Percentiles rank a stretch among this genome's conserved stretches.
These are phyloP conservation scores for Monopis laevigella DNA, from an alignment of 2,888 invertebrate genomes.

Conservation along the genomic window DNA sequence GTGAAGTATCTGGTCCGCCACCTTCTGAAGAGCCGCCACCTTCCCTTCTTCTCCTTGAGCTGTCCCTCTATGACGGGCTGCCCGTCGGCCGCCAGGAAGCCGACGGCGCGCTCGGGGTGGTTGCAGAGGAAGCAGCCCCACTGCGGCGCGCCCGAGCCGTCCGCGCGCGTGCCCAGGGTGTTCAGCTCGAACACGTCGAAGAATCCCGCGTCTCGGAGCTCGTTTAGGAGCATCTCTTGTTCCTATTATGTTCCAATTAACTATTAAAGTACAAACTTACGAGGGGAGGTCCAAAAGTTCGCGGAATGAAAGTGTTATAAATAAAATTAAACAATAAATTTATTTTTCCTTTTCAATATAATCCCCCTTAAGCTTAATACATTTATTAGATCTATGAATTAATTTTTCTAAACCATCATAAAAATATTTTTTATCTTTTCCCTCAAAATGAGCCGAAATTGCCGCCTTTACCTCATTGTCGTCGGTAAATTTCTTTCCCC, in stretches of 20 bases:
- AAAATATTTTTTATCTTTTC: too few species aligned
- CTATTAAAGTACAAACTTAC: background rate
- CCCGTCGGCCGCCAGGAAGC: constrained; percentile 81
- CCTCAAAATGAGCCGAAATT: too few species aligned
- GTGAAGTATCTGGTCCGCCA: constrained; percentile 97
- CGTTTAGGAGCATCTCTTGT: constrained; percentile 86
- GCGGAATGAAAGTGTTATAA: too few species aligned
- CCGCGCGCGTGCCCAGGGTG: constrained; percentile 54
- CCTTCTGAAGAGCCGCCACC: constrained; percentile 89
- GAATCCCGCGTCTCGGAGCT: constrained; percentile 86
- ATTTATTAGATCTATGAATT: too few species aligned
- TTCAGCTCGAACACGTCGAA: constrained; percentile 93
- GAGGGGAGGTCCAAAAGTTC: background rate
- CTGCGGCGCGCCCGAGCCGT: constrained; percentile 30
- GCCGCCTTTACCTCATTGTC: too few species aligned
- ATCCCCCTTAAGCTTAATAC: too few species aligned
- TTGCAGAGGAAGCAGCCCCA: constrained; percentile 97
- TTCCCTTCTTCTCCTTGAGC: constrained; percentile 90
- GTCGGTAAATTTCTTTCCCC: too few species aligned
- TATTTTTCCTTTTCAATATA: too few species aligned
- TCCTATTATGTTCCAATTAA: constrained; percentile 61
- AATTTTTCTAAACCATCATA: too few species aligned
- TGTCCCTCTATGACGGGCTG: constrained; percentile 91
- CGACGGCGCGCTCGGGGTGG: constrained; percentile 89
- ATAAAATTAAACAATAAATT: too few species aligned